phyloP scores from a whole-genome alignment of 2,113 vertebrate genomes.

The Collichthys lucidus region DNA sequence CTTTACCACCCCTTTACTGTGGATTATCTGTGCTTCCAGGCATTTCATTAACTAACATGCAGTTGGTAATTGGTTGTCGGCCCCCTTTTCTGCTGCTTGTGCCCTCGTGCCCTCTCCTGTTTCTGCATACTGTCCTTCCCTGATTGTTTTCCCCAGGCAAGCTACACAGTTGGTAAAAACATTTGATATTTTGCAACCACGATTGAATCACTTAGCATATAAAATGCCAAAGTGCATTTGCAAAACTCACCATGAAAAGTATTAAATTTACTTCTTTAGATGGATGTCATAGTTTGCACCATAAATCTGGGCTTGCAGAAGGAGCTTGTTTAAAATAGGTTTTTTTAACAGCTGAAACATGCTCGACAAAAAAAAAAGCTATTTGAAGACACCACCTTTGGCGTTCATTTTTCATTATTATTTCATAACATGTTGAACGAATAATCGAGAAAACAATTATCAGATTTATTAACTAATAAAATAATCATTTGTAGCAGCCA shows the following conservation, averaged over 20 bases:
- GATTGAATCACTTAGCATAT: neutral
- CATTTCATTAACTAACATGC: neutral
- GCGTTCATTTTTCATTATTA: neutral
- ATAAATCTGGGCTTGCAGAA: neutral
- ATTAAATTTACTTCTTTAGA: neutral
- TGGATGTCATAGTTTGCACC: neutral
- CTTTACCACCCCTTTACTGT: neutral
- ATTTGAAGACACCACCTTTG: neutral
- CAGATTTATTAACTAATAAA: neutral
- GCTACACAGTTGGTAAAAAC: no score
- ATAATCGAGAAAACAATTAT: no score
- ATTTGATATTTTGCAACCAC: neutral
- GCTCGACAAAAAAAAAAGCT: no score
- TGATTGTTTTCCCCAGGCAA: slow-evolving; percentile 25
- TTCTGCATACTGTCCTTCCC: neutral
- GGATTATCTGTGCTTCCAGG: neutral
- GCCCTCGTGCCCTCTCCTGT: slow-evolving; percentile 5
- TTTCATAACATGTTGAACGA: no score
- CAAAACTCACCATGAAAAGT: neutral
- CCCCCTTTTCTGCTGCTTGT: neutral
- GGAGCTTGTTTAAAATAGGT: neutral
- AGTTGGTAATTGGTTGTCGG: slow-evolving; percentile 45
- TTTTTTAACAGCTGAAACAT: neutral
- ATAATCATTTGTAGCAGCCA: neutral
- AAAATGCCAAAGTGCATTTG: neutral